These are phyloP conservation scores for Leptosomus discolor DNA, from an alignment of 2,113 vertebrate genomes.

Conservation along the genomic window DNA sequence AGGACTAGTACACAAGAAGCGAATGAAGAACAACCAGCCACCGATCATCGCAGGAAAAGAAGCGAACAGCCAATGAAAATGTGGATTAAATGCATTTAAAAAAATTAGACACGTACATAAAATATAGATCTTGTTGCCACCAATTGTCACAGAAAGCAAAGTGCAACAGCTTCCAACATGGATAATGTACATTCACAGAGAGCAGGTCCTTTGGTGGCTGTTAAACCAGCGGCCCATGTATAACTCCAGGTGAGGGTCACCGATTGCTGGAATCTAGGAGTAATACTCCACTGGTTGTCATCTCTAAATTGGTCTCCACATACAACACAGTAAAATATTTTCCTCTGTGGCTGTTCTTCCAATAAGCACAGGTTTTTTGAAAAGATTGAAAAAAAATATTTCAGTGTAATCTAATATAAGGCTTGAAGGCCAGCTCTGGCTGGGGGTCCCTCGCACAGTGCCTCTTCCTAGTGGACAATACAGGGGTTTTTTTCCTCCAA, in stretches of 20 bases:
- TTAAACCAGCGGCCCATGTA: neutral
- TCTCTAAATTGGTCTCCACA: neutral
- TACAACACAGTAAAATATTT: neutral
- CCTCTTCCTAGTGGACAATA: neutral
- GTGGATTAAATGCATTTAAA: neutral
- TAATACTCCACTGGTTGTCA: neutral
- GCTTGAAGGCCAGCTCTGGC: neutral
- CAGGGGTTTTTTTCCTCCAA: neutral
- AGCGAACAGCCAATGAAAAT: neutral
- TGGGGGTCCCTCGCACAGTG: neutral
- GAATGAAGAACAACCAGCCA: neutral
- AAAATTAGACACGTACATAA: neutral
- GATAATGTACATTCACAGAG: neutral
- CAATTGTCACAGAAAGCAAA: neutral
- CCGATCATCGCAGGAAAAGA: neutral
- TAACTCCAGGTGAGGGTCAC: neutral
- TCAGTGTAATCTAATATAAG: neutral
- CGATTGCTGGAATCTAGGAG: neutral
- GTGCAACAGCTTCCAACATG: neutral
- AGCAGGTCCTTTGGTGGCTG: neutral
- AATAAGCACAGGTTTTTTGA: neutral
- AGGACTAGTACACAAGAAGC: neutral
- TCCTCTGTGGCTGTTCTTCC: neutral
- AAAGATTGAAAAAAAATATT: neutral
- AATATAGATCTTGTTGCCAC: neutral